Evolutionary conservation across 2,797 vertebrate genomes (phyloP).

Genomic region (Tangara arthus): DNA sequence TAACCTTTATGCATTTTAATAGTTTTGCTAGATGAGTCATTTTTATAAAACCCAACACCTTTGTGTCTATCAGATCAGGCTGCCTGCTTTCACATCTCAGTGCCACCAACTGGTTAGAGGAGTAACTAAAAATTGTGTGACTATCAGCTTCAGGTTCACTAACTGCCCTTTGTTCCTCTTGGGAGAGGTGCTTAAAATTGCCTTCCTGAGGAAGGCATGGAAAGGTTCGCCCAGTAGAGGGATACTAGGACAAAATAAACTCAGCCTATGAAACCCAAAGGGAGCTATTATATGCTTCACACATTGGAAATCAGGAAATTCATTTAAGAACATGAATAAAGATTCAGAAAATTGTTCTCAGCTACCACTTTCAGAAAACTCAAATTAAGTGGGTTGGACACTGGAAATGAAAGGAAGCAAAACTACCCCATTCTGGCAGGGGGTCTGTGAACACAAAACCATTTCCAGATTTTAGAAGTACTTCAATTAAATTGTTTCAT

Average conservation of each 20-base stretch:
- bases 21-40: neutral
- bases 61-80: neutral
- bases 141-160: neutral
- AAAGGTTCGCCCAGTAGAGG: conserved; percentile 14
- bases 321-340: conserved; percentile 17
- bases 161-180: neutral
- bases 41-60: neutral
- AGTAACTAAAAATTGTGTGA: conserved; percentile 13
- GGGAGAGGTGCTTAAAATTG: neutral
- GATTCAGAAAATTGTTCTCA: conserved; percentile 22
- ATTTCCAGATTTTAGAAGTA: conserved; percentile 54
- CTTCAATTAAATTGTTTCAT: conserved; percentile 23
- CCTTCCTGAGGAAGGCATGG: neutral
- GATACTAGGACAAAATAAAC: conserved; percentile 15
- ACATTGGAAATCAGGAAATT: neutral
- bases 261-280: neutral
- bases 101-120: neutral
- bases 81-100: neutral
- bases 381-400: neutral
- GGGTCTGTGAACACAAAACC: conserved; percentile 47
- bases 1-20: neutral
- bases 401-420: conserved; percentile 41
- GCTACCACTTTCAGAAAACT: conserved; percentile 25
- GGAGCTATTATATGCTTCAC: neutral
- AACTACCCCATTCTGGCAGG: neutral